Evolutionary conservation across 1,140 invertebrate genomes (phyloP), one percentile per base, ranked within the genome.

Genomic region (Drosophila takahashii): DNA sequence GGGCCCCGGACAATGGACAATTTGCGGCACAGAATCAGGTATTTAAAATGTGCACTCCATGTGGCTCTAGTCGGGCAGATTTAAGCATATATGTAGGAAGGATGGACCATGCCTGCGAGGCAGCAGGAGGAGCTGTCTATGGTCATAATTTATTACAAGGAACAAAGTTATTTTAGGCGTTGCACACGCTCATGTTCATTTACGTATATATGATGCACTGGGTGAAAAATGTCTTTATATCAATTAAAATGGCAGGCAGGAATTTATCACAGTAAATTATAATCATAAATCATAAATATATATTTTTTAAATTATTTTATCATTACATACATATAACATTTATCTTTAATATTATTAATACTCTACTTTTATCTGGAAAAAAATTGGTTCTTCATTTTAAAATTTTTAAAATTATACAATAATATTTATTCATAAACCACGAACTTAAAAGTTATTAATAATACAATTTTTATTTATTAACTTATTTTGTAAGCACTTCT

Each of bases 131-230:
- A 72, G 70, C 79, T 89, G 79, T 86, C 83, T 51, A 65, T 87
- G 76, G 47, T 60, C 66, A 72, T 90, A 89, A 89, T 90, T 89
- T 89, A 89, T 89, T 74, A 65, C 70, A 53, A 41, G 54, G 51
- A 71, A 73, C 53, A 75, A 71, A 56, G 72, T 80, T 89, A 89
- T 89, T 89, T 89, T 77, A 84, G 85, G 84, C 61, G 79, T 73
- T 79, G 57, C 61, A 64, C 64, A 73, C 41, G 59, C 60, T 65
- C 59, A 41, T 16, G 42, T 65, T 6, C 29, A 27, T 50, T n/a
- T 16, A 22, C 22, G 22, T 22, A 22, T 22, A 48, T 26, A 29
- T 9, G n/a, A 3, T 29, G 26, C 51, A 48, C 52, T 50, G 36
- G 26, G 16, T 67, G 27, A 51, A 64, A 44, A 36, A 37, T 45